These are phyloP conservation scores for Brachynemurus nebulosus DNA, from an alignment of 2,888 invertebrate species.

Conservation along the genomic window DNA sequence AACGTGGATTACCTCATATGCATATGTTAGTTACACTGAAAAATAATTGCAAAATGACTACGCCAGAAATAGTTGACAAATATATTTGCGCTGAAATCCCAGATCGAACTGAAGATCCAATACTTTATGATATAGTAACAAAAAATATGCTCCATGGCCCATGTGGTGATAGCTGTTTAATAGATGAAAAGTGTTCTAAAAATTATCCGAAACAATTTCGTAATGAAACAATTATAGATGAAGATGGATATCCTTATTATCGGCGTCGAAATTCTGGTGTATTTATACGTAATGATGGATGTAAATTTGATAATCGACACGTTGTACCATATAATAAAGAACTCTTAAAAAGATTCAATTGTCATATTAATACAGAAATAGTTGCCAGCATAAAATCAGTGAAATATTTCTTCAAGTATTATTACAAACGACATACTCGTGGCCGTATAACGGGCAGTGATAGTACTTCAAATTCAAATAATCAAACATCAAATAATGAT, in stretches of 20 bases:
- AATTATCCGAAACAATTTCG: background rate
- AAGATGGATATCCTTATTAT: constrained; percentile 1
- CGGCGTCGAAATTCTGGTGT: background rate
- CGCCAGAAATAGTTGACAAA: no score
- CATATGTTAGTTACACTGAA: constrained; percentile 14
- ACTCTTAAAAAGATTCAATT: background rate
- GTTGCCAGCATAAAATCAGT: background rate
- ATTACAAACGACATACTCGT: background rate
- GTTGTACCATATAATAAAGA: background rate
- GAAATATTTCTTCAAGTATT: background rate
- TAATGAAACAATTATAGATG: background rate
- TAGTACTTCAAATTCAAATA: background rate
- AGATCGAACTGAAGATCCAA: no score
- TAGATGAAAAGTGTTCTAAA: background rate
- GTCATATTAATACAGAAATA: background rate
- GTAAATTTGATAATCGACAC: no score
- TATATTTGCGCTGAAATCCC: no score
- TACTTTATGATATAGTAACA: no score
- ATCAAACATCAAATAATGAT: no score
- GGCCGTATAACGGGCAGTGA: no score
- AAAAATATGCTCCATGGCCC: constrained; percentile 16
- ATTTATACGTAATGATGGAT: background rate
- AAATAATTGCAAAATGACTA: no score
- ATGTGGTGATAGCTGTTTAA: constrained; percentile 11
- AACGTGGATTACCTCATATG: constrained; percentile 1